Percentiles rank a stretch among this genome's conserved stretches.
Evolutionary conservation across 2,113 vertebrate genomes (phyloP).

Genomic region (Gobius niger): DNA sequence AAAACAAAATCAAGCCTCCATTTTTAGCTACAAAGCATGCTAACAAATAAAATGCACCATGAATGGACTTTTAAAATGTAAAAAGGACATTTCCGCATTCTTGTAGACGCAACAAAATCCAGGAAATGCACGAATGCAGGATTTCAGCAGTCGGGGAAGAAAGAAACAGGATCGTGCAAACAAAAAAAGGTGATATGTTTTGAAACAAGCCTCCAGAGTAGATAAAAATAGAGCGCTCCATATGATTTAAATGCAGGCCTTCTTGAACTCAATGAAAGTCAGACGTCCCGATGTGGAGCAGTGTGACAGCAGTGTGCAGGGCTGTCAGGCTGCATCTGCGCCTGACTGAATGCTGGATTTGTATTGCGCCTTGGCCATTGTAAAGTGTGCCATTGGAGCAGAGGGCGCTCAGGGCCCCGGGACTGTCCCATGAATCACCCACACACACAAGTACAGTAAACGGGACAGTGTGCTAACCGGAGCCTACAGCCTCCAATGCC

Average conservation of each 20-base stretch:
- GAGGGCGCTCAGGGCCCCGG: conserved; percentile 11
- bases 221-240: background rate
- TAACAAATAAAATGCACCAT: too few species aligned
- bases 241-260: background rate
- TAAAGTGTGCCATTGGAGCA: conserved; percentile 51
- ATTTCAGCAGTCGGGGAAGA: too few species aligned
- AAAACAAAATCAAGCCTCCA: too few species aligned
- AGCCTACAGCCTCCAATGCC: too few species aligned
- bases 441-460: conserved; percentile 26
- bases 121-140: too few species aligned
- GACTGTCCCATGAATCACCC: conserved; percentile 54
- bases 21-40: too few species aligned
- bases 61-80: too few species aligned
- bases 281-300: background rate
- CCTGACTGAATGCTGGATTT: conserved; percentile 34
- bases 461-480: too few species aligned
- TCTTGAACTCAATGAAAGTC: conserved; percentile 1
- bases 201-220: background rate
- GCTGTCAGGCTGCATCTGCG: conserved; percentile 6
- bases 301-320: background rate
- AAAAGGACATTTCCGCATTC: too few species aligned
- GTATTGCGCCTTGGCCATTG: conserved; percentile 25
- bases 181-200: too few species aligned
- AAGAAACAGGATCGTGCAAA: too few species aligned
- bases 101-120: too few species aligned